phyloP scores from a whole-genome alignment of 2,888 invertebrate genomes.

The Brachypterus glaber region DNA sequence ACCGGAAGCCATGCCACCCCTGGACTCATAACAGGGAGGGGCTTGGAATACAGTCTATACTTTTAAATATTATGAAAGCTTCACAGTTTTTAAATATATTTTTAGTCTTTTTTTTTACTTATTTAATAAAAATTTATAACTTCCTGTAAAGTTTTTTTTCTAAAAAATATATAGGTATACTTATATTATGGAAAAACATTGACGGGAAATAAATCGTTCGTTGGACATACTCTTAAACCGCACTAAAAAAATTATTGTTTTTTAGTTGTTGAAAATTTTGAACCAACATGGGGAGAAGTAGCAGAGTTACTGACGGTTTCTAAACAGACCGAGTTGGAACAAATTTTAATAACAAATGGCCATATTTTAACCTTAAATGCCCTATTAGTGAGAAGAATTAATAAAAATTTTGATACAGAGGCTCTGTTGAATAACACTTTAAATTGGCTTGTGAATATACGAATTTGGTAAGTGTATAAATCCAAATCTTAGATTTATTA shows the following conservation, averaged over 20 bases:
- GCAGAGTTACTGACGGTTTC: conserved; percentile 41
- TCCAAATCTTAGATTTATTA: not conserved
- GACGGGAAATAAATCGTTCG: too few relatives aligned
- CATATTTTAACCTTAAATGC: conserved; percentile 48
- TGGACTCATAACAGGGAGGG: not conserved
- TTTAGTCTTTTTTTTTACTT: too few relatives aligned
- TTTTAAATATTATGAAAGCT: not conserved
- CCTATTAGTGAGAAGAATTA: conserved; percentile 44
- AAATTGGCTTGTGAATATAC: conserved; percentile 38
- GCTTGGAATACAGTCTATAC: conserved; percentile 4
- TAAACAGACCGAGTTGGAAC: conserved; percentile 44
- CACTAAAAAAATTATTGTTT: conserved; percentile 5
- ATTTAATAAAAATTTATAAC: too few relatives aligned
- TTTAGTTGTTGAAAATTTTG: conserved; percentile 26
- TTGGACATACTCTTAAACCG: conserved; percentile 4
- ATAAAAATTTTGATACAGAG: conserved; percentile 28
- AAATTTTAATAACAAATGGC: conserved; percentile 43
- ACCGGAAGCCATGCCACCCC: too few relatives aligned
- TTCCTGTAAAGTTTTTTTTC: too few relatives aligned
- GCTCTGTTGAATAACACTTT: conserved; percentile 30
- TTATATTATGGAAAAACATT: too few relatives aligned
- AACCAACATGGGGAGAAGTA: conserved; percentile 42
- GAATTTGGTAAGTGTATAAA: conserved; percentile 43
- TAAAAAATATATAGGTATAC: too few relatives aligned
- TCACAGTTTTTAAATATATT: too few relatives aligned